Evolutionary conservation across 2,797 vertebrate genomes (phyloP).

Genomic region (Malurus splendens): DNA sequence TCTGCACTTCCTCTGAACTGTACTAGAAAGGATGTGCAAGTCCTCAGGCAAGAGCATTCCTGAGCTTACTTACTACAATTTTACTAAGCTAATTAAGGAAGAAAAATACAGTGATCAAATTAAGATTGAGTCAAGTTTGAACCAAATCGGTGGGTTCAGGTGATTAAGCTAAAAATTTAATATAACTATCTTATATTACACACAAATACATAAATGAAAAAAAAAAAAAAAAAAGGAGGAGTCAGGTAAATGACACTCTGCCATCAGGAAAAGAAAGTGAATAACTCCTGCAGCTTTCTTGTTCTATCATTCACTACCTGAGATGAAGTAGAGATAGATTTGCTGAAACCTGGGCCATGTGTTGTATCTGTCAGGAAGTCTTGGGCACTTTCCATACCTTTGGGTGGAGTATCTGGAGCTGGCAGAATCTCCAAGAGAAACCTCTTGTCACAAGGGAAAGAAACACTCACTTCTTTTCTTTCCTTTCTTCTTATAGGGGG

Average conservation of each 20-base stretch:
- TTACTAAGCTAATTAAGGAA: not conserved
- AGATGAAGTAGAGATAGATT: not conserved
- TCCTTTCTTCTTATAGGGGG: not conserved
- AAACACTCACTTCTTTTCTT: fast-evolving
- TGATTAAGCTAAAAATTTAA: not conserved
- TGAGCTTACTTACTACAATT: not conserved
- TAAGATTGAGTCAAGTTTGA: not conserved
- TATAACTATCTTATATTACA: not conserved
- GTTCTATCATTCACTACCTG: not conserved
- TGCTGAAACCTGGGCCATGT: fast-evolving
- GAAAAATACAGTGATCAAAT: not conserved
- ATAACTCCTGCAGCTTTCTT: not conserved
- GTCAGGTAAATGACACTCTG: not conserved
- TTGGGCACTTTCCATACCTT: not conserved
- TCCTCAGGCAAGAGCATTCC: conserved; percentile 24
- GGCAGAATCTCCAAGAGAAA: not conserved
- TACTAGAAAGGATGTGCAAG: not conserved
- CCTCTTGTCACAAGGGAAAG: not conserved
- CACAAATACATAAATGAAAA: not conserved
- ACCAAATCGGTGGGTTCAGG: not conserved
- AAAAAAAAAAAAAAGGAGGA: not conserved
- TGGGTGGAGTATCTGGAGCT: not conserved
- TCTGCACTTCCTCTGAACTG: not conserved
- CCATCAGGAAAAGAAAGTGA: not conserved
- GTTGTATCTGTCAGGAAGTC: not conserved